Percentiles rank a stretch among this genome's conserved stretches.
Conservation (phyloP, 2,797 vertebrate species). For the Chaetodon trifasciatus region DNA sequence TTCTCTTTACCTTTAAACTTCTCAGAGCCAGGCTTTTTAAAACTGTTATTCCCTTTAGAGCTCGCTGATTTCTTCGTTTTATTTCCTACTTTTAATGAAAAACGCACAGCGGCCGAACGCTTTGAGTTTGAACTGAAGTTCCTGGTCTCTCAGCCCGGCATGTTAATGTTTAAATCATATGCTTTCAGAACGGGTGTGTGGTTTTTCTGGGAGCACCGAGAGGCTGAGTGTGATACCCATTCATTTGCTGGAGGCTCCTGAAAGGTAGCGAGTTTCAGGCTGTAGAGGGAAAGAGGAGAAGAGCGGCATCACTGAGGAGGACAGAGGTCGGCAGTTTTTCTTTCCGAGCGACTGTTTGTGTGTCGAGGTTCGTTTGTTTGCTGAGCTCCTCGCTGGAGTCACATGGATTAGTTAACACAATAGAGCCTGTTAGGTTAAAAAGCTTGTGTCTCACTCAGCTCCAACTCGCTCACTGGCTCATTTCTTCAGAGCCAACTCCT, state of each 20-base stretch:
- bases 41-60: background rate
- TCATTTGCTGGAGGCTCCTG: slow-evolving; percentile 64
- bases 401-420: slow-evolving; percentile 76
- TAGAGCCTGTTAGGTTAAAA: slow-evolving; percentile 60
- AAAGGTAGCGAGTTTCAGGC: slow-evolving; percentile 38
- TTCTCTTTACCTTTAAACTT: slow-evolving; percentile 19
- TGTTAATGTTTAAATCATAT: slow-evolving; percentile 70
- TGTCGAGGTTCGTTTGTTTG: slow-evolving; percentile 56
- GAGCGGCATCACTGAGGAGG: slow-evolving; percentile 18
- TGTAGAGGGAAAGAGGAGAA: slow-evolving; percentile 1
- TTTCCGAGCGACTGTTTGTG: slow-evolving; percentile 34
- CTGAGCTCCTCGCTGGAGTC: slow-evolving; percentile 61
- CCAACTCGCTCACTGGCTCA: slow-evolving; percentile 46
- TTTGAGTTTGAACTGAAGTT: slow-evolving; percentile 1
- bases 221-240: slow-evolving; percentile 55
- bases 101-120: background rate
- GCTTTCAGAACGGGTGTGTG: slow-evolving; percentile 58
- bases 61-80: slow-evolving; percentile 1
- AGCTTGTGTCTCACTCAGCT: slow-evolving; percentile 37
- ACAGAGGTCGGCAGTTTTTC: slow-evolving; percentile 5
- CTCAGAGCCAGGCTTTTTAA: background rate
- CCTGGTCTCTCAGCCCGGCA: slow-evolving; percentile 19
- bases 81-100: background rate
- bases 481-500: slow-evolving; percentile 38
- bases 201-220: slow-evolving; percentile 29